These are phyloP conservation scores for Actinia equina DNA, from an alignment of 64 coral and sea anemone species.

Conservation along the genomic window DNA sequence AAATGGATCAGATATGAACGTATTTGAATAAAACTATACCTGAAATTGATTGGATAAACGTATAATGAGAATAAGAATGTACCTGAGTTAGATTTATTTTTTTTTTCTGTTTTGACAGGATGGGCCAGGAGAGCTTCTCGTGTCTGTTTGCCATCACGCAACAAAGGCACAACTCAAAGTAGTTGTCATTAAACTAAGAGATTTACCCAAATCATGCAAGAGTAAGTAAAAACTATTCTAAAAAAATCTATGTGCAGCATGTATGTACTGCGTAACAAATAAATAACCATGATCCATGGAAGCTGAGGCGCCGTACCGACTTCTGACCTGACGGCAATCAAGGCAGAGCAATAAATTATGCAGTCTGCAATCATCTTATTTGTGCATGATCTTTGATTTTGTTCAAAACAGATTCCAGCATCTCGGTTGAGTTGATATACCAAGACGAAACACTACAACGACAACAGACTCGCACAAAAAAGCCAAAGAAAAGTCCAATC, in stretches of 20 bases:
- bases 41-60: too few relatives aligned
- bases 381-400: neutral
- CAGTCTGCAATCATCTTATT: too few relatives aligned
- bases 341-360: too few relatives aligned
- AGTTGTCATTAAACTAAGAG: constrained; percentile 41
- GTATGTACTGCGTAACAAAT: too few relatives aligned
- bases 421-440: constrained; percentile 70
- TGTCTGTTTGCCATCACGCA: constrained; percentile 80
- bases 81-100: neutral
- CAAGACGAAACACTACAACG: constrained; percentile 40
- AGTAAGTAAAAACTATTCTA: constrained; percentile 7
- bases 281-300: too few relatives aligned
- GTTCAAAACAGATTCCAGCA: constrained; percentile 35
- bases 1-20: too few relatives aligned
- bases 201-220: constrained; percentile 55
- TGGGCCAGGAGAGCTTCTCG: constrained; percentile 43
- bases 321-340: too few relatives aligned
- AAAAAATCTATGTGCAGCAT: too few relatives aligned
- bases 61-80: neutral
- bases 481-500: constrained; percentile 11
- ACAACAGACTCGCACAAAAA: constrained; percentile 50
- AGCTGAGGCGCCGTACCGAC: too few relatives aligned
- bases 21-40: too few relatives aligned
- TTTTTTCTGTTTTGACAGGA: neutral
- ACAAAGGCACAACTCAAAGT: constrained; percentile 60